Base-by-base conservation (phyloP, 2,113 vertebrate species). In the Motacilla tschutschensis region DNA sequence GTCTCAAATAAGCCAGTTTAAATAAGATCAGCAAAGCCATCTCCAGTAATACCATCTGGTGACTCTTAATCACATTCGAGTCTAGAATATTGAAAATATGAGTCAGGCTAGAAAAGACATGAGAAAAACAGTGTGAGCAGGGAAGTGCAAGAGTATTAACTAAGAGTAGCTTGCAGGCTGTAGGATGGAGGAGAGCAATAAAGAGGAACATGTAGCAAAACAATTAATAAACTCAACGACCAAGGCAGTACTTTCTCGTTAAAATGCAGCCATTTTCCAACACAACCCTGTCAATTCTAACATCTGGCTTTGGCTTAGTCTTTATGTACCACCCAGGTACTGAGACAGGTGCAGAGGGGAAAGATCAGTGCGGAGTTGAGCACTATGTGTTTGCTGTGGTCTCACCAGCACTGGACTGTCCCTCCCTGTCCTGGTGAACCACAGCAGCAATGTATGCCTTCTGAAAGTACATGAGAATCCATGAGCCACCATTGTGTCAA, bases 1-100 rank as follows among this genome's bases (percentile, higher is more conserved):
- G 41, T 63, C 57, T 94, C 63, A 83, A 91, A 87, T 80, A 87
- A 92, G 58, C 67, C 93, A 79, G 72, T 87, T 83, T 93, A 91
- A 94, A 77, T 82, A 90, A 90, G 73, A 88, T 62, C 67, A 83
- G 53, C 64, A 83, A 89, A 91, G 35, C 54, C 78, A 70, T 82
- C 80, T 86, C 71, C 71, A 93, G 66, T 79, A 79, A 78, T 79
- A 84, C 69, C 86, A 90, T 91, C 90, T 92, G 88, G 60, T 90
- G 65, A 54, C 50, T 83, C 72, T 92, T 93, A 92, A 90, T 93
- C 84, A 93, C 65, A 64, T 87, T 36, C 1, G 1, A 92, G 76
- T 29, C 48, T 74, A 77, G 82, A 93, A 71, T 58, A 35, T 54
- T 73, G 75, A 64, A 80, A 83, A 80, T 66, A 80, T 83, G 90